Conservation (phyloP, 2,113 vertebrate species). For the Vimba vimba region DNA sequence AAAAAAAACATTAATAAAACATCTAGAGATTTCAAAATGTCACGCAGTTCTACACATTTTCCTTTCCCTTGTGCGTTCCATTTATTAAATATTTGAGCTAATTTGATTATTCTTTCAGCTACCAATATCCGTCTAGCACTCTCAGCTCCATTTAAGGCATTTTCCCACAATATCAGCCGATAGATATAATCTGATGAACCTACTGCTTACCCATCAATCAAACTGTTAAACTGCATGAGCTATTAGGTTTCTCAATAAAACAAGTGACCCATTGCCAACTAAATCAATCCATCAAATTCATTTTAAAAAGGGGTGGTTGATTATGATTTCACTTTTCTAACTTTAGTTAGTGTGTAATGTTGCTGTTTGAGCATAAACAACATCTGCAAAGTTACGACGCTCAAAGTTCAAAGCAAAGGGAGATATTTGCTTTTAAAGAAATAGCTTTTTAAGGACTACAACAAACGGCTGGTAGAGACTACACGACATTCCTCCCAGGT, state of each 20-base stretch:
- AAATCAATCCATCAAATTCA: neutral
- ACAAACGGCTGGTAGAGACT: too few relatives aligned
- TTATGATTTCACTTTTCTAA: too few relatives aligned
- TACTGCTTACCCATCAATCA: neutral
- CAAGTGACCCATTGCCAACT: neutral
- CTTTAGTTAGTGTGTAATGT: too few relatives aligned
- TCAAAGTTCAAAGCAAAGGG: too few relatives aligned
- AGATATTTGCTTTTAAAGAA: too few relatives aligned
- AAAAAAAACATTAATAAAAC: neutral
- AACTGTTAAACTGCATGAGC: neutral
- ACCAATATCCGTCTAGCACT: neutral
- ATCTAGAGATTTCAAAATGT: neutral
- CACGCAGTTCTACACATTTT: neutral
- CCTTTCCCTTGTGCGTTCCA: too few relatives aligned
- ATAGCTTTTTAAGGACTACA: too few relatives aligned
- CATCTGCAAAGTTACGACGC: too few relatives aligned
- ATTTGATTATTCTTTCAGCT: neutral
- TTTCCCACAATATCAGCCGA: neutral
- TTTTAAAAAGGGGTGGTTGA: neutral
- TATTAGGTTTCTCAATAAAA: neutral
- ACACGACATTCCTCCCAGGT: too few relatives aligned
- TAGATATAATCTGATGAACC: neutral
- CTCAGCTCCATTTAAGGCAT: constrained; percentile 9
- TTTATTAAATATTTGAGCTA: neutral
- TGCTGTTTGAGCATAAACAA: too few relatives aligned